Evolutionary conservation across 2,797 vertebrate species (phyloP).

Genomic region (Acropternis orthonyx): DNA sequence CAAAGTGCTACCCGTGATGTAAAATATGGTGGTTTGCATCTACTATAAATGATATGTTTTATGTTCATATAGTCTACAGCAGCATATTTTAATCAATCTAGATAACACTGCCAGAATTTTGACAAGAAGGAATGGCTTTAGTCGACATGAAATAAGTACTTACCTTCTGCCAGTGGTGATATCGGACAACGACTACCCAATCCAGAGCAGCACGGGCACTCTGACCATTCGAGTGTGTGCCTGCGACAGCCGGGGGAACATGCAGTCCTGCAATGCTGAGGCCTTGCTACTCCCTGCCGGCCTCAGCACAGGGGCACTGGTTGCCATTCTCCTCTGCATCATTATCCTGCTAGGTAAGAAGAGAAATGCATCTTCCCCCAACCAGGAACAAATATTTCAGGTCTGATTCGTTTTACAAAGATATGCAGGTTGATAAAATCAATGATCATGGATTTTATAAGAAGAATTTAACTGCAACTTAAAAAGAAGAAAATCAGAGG

Average conservation of each 20-base stretch:
- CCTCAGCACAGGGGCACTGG: slow-evolving; percentile 91
- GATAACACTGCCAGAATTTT: slow-evolving; percentile 97
- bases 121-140: slow-evolving; percentile 91
- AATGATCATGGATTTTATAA: neutral
- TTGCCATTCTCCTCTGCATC: slow-evolving; percentile 94
- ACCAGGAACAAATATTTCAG: neutral
- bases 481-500: neutral
- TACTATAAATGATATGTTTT: neutral
- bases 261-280: slow-evolving; percentile 90
- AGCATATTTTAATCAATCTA: slow-evolving; percentile 56
- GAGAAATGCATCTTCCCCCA: fast-evolving
- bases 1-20: neutral
- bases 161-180: slow-evolving; percentile 95
- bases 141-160: slow-evolving; percentile 88
- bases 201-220: slow-evolving; percentile 95
- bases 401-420: neutral
- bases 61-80: neutral
- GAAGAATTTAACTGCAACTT: neutral
- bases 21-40: neutral
- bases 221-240: slow-evolving; percentile 90
- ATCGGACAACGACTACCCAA: slow-evolving; percentile 93
- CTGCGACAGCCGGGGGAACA: slow-evolving; percentile 87
- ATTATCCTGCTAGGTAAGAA: slow-evolving; percentile 91
- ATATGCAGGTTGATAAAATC: neutral
- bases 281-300: slow-evolving; percentile 90